phyloP scores from a whole-genome alignment of 2,888 invertebrate species.

The Campoletis raptor region DNA sequence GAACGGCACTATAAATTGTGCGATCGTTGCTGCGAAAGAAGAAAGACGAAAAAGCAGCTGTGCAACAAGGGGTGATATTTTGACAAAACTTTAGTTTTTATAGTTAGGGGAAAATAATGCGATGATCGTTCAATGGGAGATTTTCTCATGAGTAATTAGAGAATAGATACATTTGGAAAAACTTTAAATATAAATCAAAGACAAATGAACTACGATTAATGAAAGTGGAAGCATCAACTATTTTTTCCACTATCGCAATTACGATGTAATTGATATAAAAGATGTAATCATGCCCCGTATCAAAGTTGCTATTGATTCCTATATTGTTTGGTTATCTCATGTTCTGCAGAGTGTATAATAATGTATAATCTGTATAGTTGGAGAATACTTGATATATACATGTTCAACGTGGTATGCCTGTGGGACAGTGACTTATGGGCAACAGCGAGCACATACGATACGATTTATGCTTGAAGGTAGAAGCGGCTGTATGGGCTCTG shows the following conservation, averaged over 20 bases:
- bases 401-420: conserved; percentile 5
- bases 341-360: neutral
- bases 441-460: conserved; percentile 26
- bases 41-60: too few relatives aligned
- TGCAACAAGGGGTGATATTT: too few relatives aligned
- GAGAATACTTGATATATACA: neutral
- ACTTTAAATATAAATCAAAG: neutral
- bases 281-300: too few relatives aligned
- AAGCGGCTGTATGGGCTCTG: conserved; percentile 4
- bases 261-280: too few relatives aligned
- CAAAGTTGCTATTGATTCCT: neutral
- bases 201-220: too few relatives aligned
- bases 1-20: too few relatives aligned
- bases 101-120: too few relatives aligned
- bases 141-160: too few relatives aligned
- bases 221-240: neutral
- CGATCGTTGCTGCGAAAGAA: too few relatives aligned
- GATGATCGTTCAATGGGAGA: too few relatives aligned
- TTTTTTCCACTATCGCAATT: neutral
- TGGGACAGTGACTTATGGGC: conserved; percentile 44
- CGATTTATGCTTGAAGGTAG: conserved; percentile 40
- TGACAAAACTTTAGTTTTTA: too few relatives aligned
- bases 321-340: neutral
- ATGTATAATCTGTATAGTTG: neutral
- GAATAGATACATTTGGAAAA: neutral